Base-by-base conservation (phyloP, 2,113 vertebrate genomes). In the Dicentrarchus labrax region DNA sequence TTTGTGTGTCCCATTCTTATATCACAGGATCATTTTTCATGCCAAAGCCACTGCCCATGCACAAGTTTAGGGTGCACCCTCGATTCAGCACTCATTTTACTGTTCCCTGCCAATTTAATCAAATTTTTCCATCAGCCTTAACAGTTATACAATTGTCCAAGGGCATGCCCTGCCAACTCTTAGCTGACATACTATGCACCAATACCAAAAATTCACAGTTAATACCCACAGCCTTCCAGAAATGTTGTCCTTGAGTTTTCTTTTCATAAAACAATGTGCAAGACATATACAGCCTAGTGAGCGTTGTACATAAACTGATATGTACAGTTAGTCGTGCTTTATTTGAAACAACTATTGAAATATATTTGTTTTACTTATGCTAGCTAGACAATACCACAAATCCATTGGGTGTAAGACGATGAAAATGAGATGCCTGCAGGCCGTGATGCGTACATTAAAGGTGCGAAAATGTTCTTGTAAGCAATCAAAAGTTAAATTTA, bases 31-130 rank as follows among this genome's bases (percentile, higher is more conserved):
- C 39, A 69, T 67, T 67, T 47, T 38, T 68, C 56, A 48, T 43
- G 66, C 17, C 17, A 17, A 12, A 22, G 17, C 8, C 43, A 11
- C 43, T 11, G 6, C 43, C 2, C 5, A 16, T 51, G 38, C 54
- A 65, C 48, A 56, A 17, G 60, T 57, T 47, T 15, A 66, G 72
- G 67, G 7, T 21, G 11, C 11, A 13, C 43, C 39, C 53, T 66
- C 65, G 57, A 76, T 17, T 65, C 53, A 38, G 22, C 38, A 24
- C 19, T 56, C 19, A 10, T 43, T 66, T 43, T n/a, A 43, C 15
- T 7, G 17, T 47, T 43, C 15, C 61, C 61, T 61, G 48, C 71
- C 61, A 75, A 59, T 50, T 57, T 64, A 66, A 80, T 53, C 66
- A 47, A 36, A 60, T 71, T 66, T 24, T 77, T 56, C 56, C 65